Evolutionary conservation across 2,113 vertebrate genomes (phyloP).

Genomic region (Elaphurus davidianus): DNA sequence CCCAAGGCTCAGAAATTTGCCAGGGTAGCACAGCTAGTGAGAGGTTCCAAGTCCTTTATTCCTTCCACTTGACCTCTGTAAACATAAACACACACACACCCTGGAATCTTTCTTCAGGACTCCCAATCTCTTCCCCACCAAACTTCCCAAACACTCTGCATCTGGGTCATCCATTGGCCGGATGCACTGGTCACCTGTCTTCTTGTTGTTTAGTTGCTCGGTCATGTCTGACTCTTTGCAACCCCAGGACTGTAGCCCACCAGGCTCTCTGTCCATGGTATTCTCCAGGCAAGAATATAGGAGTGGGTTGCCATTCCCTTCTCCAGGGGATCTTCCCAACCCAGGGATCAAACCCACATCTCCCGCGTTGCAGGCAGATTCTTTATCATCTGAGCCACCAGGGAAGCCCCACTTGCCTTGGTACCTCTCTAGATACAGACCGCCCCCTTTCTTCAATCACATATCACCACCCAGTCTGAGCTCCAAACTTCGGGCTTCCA

Average conservation of each 20-base stretch:
- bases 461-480: neutral
- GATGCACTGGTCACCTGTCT: neutral
- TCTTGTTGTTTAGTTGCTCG: neutral
- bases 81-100: neutral
- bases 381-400: neutral
- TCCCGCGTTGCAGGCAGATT: rapidly evolving
- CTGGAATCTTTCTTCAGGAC: neutral
- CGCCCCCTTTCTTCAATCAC: neutral
- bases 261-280: neutral
- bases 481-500: neutral
- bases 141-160: neutral
- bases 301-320: neutral
- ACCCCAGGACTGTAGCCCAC: neutral
- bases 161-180: neutral
- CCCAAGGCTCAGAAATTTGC: neutral
- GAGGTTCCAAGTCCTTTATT: neutral
- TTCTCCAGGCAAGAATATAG: neutral
- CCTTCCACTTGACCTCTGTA: neutral
- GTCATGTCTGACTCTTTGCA: neutral
- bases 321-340: neutral
- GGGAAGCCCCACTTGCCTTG: neutral
- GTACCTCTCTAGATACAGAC: neutral
- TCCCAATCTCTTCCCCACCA: rapidly evolving
- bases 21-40: neutral
- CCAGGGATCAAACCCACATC: neutral